A percentile compares a stretch with the other conserved stretches of the same genome.
These are phyloP conservation scores for Sminthurides aquaticus DNA, from an alignment of 2,888 invertebrate genomes.

Conservation along the genomic window DNA sequence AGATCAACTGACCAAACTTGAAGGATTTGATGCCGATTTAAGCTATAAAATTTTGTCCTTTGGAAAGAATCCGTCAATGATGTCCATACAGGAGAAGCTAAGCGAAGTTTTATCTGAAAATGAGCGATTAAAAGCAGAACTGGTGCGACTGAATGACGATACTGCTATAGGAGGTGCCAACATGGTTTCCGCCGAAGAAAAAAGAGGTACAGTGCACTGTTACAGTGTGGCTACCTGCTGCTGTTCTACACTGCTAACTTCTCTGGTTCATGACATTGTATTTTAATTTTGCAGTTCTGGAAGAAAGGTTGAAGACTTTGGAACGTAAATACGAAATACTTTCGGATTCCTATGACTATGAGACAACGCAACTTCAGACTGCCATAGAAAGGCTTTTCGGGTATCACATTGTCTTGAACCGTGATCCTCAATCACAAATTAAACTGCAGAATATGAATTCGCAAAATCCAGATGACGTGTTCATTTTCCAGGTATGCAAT, in stretches of 20 bases:
- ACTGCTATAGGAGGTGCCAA: slow-evolving; percentile 2
- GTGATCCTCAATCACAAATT: slow-evolving; percentile 37
- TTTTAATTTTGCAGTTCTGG: too few species aligned
- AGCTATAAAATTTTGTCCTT: slow-evolving; percentile 37
- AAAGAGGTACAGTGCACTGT: slow-evolving; percentile 11
- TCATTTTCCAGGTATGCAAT: slow-evolving; percentile 39
- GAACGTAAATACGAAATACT: slow-evolving; percentile 36
- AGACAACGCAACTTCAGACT: slow-evolving; percentile 35
- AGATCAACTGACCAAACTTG: neutral
- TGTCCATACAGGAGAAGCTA: slow-evolving; percentile 35
- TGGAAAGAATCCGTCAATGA: slow-evolving; percentile 38
- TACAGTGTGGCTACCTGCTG: too few species aligned
- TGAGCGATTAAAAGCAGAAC: slow-evolving; percentile 33
- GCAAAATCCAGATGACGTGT: slow-evolving; percentile 28
- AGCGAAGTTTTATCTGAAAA: slow-evolving; percentile 36
- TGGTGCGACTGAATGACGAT: slow-evolving; percentile 28
- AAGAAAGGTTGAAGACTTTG: slow-evolving; percentile 29
- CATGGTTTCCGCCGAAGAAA: slow-evolving; percentile 12
- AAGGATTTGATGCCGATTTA: slow-evolving; percentile 10
- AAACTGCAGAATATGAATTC: slow-evolving; percentile 37
- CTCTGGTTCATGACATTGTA: too few species aligned
- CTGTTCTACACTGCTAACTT: too few species aligned
- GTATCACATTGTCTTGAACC: slow-evolving; percentile 33
- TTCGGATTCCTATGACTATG: slow-evolving; percentile 37
- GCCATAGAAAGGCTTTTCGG: slow-evolving; percentile 38